These are phyloP conservation scores for Synanceia verrucosa DNA, from an alignment of 2,797 vertebrate species.

Conservation along the genomic window DNA sequence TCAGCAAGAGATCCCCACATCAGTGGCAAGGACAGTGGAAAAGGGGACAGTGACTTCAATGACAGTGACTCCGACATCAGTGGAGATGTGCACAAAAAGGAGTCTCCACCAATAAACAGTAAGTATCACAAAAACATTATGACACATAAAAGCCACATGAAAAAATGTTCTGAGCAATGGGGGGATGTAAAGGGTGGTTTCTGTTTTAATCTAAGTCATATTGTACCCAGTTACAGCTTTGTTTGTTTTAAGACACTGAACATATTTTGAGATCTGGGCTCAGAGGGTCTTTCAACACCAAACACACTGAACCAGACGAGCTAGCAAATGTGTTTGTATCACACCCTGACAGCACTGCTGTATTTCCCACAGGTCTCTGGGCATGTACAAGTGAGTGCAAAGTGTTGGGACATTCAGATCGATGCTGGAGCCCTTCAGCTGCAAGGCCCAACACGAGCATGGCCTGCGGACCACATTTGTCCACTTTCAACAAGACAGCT, in stretches of 20 bases:
- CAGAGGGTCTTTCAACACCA: slow-evolving; percentile 8
- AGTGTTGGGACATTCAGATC: slow-evolving; percentile 95
- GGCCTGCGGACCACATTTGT: slow-evolving; percentile 85
- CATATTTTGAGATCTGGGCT: slow-evolving; percentile 11
- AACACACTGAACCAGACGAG: slow-evolving; percentile 10
- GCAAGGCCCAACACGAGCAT: slow-evolving; percentile 84
- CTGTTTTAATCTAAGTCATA: not conserved
- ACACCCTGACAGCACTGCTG: slow-evolving; percentile 28
- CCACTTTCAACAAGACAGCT: slow-evolving; percentile 93
- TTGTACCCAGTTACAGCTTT: not conserved
- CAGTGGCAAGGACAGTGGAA: slow-evolving; percentile 98
- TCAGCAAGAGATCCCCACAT: slow-evolving; percentile 93
- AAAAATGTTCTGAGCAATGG: not conserved
- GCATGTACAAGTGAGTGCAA: slow-evolving; percentile 97
- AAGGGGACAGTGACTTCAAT: slow-evolving; percentile 98
- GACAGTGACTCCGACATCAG: slow-evolving; percentile 98
- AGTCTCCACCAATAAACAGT: slow-evolving; percentile 85
- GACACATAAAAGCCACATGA: not conserved
- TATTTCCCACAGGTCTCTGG: slow-evolving; percentile 90
- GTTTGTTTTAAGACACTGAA: not conserved
- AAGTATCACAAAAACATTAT: slow-evolving; percentile 42
- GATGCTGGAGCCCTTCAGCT: slow-evolving; percentile 97
- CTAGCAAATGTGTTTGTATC: slow-evolving; percentile 8
- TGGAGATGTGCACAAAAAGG: slow-evolving; percentile 92
- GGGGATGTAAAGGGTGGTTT: not conserved